Conservation (phyloP, 2,113 vertebrate species). For the Myanophis thanlyinensis region DNA sequence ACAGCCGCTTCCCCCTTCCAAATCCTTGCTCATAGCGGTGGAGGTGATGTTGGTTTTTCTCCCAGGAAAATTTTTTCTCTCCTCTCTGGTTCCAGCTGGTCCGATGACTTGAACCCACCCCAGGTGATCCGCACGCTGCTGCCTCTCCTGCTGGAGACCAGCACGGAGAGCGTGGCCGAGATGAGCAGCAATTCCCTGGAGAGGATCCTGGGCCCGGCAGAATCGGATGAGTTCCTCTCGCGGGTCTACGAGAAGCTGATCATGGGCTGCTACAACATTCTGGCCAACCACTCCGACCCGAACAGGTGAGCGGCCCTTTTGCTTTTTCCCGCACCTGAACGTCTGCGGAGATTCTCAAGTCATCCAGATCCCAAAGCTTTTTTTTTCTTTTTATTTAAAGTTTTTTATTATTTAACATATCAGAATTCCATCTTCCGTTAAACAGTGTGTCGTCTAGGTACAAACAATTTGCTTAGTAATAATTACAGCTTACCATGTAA, state of each 20-base stretch:
- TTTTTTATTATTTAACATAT: no score
- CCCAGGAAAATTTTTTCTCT: not conserved
- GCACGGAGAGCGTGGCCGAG: conserved; percentile 94
- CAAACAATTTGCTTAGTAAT: no score
- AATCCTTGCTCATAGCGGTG: not conserved
- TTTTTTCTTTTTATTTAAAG: no score
- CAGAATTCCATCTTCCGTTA: no score
- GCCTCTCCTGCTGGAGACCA: conserved; percentile 90
- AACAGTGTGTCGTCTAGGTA: no score
- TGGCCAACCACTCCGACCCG: conserved; percentile 91
- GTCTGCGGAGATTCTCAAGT: no score
- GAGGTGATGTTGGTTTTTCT: not conserved
- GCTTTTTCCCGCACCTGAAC: no score
- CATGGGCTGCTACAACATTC: conserved; percentile 93
- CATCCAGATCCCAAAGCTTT: no score
- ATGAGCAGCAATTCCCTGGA: conserved; percentile 92
- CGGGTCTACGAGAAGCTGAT: conserved; percentile 92
- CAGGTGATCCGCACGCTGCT: conserved; percentile 88
- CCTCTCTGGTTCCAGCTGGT: conserved; percentile 67
- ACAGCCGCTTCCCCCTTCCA: no score
- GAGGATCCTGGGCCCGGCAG: conserved; percentile 89
- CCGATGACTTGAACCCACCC: conserved; percentile 88
- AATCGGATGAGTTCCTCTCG: conserved; percentile 93
- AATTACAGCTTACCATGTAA: no score
- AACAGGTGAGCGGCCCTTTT: conserved; percentile 77